A percentile compares a stretch with the other conserved stretches of the same genome.
phyloP scores from a whole-genome alignment of 2,797 vertebrate genomes.

The Naso thynnoides region DNA sequence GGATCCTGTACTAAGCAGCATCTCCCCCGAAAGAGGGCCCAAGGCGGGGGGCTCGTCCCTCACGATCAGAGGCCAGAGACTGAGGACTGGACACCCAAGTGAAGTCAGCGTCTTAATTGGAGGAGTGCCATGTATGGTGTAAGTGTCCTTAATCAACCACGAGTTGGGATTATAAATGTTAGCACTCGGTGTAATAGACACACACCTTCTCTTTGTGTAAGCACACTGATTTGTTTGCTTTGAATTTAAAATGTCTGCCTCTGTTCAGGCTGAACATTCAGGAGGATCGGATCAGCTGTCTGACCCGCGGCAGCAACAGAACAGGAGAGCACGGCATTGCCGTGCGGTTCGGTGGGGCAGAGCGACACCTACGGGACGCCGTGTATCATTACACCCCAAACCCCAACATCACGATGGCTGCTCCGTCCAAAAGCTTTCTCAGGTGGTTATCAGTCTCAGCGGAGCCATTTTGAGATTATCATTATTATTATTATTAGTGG shows the following conservation, averaged over 20 bases:
- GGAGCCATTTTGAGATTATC: not conserved
- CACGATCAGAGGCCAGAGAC: slow-evolving; percentile 88
- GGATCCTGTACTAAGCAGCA: slow-evolving; percentile 90
- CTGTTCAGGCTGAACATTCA: slow-evolving; percentile 80
- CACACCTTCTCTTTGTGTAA: not conserved
- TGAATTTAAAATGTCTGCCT: not conserved
- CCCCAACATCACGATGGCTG: slow-evolving; percentile 92
- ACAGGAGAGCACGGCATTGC: slow-evolving; percentile 86
- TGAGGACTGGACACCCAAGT: slow-evolving; percentile 89
- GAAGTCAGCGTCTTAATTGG: slow-evolving; percentile 92
- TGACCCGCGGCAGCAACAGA: slow-evolving; percentile 87
- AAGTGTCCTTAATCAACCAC: slow-evolving; percentile 66
- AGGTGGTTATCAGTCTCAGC: slow-evolving; percentile 80
- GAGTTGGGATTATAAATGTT: not conserved
- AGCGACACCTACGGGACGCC: slow-evolving; percentile 85
- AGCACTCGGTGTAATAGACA: not conserved
- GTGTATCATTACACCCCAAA: slow-evolving; percentile 91
- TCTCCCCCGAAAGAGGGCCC: slow-evolving; percentile 91
- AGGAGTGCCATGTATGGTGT: slow-evolving; percentile 91
- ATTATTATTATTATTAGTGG: no score
- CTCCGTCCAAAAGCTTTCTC: slow-evolving; percentile 93
- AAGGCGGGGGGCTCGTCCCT: slow-evolving; percentile 92
- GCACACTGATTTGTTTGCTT: not conserved
- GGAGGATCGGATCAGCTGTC: slow-evolving; percentile 87
- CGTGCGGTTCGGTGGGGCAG: slow-evolving; percentile 88